These are phyloP conservation scores for Lissonota sp. DNA, from an alignment of 2,888 invertebrate genomes.

Conservation along the genomic window DNA sequence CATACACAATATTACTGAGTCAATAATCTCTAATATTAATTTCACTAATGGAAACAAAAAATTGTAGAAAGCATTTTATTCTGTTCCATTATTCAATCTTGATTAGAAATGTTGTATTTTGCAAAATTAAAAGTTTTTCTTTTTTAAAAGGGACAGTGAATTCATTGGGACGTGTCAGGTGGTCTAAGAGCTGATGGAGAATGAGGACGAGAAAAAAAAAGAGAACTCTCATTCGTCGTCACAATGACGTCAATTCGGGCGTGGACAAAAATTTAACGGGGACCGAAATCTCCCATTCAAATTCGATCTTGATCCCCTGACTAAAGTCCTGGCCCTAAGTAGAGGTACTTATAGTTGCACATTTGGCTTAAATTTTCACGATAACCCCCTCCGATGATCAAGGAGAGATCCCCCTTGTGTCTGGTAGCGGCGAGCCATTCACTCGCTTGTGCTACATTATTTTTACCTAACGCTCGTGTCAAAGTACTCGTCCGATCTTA, in stretches of 20 bases:
- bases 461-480: slow-evolving; percentile 48
- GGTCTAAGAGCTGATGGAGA: slow-evolving; percentile 70
- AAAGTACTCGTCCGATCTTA: slow-evolving; percentile 43
- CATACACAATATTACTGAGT: no score
- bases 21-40: no score
- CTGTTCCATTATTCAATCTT: no score
- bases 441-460: slow-evolving; percentile 41
- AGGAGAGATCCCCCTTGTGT: slow-evolving; percentile 56
- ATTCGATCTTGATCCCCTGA: slow-evolving; percentile 78
- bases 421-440: slow-evolving; percentile 28
- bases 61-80: no score
- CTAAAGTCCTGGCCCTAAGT: slow-evolving; percentile 80
- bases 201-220: slow-evolving; percentile 3
- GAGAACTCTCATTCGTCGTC: slow-evolving; percentile 43
- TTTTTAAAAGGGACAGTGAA: slow-evolving; percentile 16
- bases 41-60: no score
- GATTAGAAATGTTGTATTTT: no score
- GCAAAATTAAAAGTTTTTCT: no score
- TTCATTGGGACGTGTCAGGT: slow-evolving; percentile 78
- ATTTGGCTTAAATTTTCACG: slow-evolving; percentile 80
- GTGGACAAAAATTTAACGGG: slow-evolving; percentile 78
- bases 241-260: slow-evolving; percentile 76
- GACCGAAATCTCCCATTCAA: slow-evolving; percentile 81
- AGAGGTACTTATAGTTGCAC: slow-evolving; percentile 82
- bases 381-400: slow-evolving; percentile 48